Base-by-base conservation (phyloP, 2,888 invertebrate species). In the Heliconius ismenius region DNA sequence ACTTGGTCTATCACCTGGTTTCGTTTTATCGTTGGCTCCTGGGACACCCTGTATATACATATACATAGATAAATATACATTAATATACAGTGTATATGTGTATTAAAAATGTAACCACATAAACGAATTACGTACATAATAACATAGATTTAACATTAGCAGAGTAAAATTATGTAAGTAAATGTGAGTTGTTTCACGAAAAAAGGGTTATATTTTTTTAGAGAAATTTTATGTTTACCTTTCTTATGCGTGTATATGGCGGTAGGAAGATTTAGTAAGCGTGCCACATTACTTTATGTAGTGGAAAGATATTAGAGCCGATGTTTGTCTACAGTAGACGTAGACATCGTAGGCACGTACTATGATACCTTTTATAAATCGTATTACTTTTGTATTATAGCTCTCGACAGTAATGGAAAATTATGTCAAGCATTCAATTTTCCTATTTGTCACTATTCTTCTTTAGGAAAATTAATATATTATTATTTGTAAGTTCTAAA, bases 291-390 rank as follows among this genome's bases (percentile, higher is more conserved):
- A 74, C 84, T 86, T 86, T 86, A 86, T 87, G 88, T 87, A 84
- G 85, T 82, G 85, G 85, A 87, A 87, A 87, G 87, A 88, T 87
- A 87, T 84, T 84, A 83, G 83, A 85, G 82, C 83, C 83, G 85
- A 86, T 86, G 82, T 83, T 83, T 78, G 79, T 80, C 80, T 69
- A 78, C 73, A 74, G 74, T 26, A 62, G 6, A 49, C 49, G n/a
- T 58, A 49, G 21, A n/a, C 58, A 10, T n/a, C n/a, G 58, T n/a
- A 10, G 58, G 13, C 26, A 62, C 75, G 65, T 65, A n/a, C 11
- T 62, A 62, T n/a, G 36, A 32, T n/a, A 65, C 10, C 65, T n/a
- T 75, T 74, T 76, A 62, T 65, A 69, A 60, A 58, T 36, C 70
- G 43, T 67, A 74, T 70, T 28, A 69, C 80, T 79, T 82, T 76